Evolutionary conservation across 2,797 vertebrate genomes (phyloP), one percentile per base, ranked within the genome.

Genomic region (Gymnocypris eckloni): DNA sequence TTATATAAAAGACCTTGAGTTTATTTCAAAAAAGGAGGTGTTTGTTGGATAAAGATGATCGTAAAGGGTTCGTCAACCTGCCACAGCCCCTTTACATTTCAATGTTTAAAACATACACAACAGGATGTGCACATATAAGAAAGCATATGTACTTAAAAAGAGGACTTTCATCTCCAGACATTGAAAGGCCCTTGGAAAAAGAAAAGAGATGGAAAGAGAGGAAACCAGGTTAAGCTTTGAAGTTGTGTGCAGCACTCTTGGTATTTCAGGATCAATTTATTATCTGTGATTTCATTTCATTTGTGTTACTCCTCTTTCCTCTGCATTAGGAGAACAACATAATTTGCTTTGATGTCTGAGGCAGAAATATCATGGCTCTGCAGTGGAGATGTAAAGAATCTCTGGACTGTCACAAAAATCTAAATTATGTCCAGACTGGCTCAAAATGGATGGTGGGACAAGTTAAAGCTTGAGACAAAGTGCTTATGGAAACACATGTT

Each of bases 321-420:
- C 86, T 88, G 77, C 81, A 82, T 89, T 88, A 92, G 90, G 84
- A 92, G 92, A 91, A 86, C 92, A 92, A 86, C 54, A 82, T 81
- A 48, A 75, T 91, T 91, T 85, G 76, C 93, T 95, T 95, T 94
- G 94, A 95, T 93, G 93, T 94, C 86, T 56, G 54, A 76, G 83
- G 86, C 85, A 87, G 92, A 93, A 93, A 92, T 75, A 92, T 93
- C 90, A 91, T 91, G 92, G 89, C 91, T 90, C 84, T 90, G 89
- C 88, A 90, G 86, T 89, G 90, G 90, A 88, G 91, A 91, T 90
- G 89, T 91, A 80, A 61, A 86, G 52, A 85, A 85, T 50, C 43
- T 81, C 67, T 61, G 39, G 20, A 80, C 67, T 39, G 82, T 52
- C 82, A 72, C 28, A 85, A 28, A 64, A 73, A 86, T 81, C n/a